Evolutionary conservation across 1,140 invertebrate species (phyloP), one percentile per base, ranked within the genome.

Genomic region (Ceratosolen solmsi): DNA sequence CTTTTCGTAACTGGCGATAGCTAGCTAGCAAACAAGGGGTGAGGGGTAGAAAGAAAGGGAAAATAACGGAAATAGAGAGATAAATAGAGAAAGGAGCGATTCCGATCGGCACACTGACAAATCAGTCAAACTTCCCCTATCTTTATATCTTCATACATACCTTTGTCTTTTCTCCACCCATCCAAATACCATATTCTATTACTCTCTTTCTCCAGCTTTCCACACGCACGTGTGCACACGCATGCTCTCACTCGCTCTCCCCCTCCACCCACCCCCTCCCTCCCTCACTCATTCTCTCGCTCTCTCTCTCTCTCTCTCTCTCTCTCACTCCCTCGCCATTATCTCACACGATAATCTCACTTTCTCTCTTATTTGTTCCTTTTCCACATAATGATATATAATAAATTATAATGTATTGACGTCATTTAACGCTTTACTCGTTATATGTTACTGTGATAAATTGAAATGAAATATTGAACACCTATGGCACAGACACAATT

Each of bases 131-230:
- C 20, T n/a, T 56, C 27, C 58, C n/a, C n/a, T n/a, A n/a, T n/a
- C n/a, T 60, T 1, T 30, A 11, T 60, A 13, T 36, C 25, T 54
- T 36, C 27, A 13, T 41, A 46, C 41, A 46, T 54, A 33, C 73
- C n/a, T 46, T 56, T 36, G 74, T 73, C 77, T 82, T 65, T 65
- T 33, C 68, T 54, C 70, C 74, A 46, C 41, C 41, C 41, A 46
- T 13, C 41, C n/a, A n/a, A n/a, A 46, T 46, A 5, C 41, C 13
- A 46, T 46, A 46, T 7, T 70, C 49, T 65, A 33, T 4, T 73
- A 7, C 36, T 56, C 49, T 30, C n/a, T 51, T 41, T n/a, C n/a
- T n/a, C n/a, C n/a, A n/a, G n/a, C n/a, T n/a, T 46, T 25, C 15
- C 30, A 36, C 22, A 41, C 36, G 1, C 36, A 0, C 20, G 22